These are phyloP conservation scores for Coilia nasus DNA, from an alignment of 2,797 vertebrate genomes.

Conservation along the genomic window DNA sequence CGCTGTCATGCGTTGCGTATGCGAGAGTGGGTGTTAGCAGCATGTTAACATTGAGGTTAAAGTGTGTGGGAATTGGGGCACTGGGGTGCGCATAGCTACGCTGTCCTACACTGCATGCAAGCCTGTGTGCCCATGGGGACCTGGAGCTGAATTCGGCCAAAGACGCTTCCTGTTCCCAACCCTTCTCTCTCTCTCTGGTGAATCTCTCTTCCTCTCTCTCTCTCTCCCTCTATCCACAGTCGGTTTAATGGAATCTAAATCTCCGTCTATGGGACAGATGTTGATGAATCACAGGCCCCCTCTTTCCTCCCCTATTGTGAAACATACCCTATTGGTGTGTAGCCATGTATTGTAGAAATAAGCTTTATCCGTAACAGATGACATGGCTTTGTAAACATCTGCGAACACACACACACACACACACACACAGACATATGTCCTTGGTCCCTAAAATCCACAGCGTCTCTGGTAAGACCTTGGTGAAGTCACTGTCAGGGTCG, in stretches of 20 bases:
- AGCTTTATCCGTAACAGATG: neutral
- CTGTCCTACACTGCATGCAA: no score
- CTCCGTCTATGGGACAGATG: neutral
- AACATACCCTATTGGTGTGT: neutral
- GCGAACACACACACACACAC: neutral
- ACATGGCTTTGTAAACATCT: neutral
- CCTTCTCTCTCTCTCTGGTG: no score
- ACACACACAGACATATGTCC: neutral
- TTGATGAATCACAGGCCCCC: constrained; percentile 1
- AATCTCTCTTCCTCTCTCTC: no score
- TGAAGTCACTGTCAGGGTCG: constrained; percentile 19
- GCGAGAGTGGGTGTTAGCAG: no score
- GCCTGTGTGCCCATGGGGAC: no score
- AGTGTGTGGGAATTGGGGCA: no score
- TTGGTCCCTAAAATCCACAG: constrained; percentile 81
- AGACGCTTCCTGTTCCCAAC: no score
- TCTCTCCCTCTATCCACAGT: no score
- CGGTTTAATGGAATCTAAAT: neutral
- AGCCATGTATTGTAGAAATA: neutral
- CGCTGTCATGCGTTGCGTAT: no score
- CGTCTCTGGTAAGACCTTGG: constrained; percentile 78
- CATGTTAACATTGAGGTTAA: no score
- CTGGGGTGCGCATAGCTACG: no score
- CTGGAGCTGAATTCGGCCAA: no score
- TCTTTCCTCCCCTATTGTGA: neutral